Evolutionary conservation across 1,140 invertebrate genomes (phyloP).

Genomic region (Musca vetustissima): DNA sequence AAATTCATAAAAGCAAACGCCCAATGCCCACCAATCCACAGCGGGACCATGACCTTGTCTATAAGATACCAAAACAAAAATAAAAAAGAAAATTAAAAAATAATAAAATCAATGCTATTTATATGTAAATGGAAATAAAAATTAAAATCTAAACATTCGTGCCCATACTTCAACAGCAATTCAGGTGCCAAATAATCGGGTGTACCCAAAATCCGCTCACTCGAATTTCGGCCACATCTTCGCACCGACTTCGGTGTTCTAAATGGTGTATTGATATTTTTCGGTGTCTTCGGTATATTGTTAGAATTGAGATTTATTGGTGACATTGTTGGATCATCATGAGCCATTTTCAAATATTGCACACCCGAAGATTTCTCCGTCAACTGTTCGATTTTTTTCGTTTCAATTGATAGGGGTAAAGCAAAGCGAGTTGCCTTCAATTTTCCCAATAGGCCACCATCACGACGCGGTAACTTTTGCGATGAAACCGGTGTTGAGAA

Average conservation of each 20-base stretch:
- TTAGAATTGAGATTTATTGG: slow-evolving; percentile 54
- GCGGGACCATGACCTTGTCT: slow-evolving; percentile 77
- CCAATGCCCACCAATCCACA: slow-evolving; percentile 96
- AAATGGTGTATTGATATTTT: slow-evolving; percentile 71
- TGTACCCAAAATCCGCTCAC: slow-evolving; percentile 85
- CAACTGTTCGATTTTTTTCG: slow-evolving; percentile 38
- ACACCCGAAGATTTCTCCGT: slow-evolving; percentile 40
- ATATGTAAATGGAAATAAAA: too few species aligned
- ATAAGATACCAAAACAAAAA: slow-evolving; percentile 34
- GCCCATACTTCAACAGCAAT: slow-evolving; percentile 69
- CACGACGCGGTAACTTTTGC: slow-evolving; percentile 58
- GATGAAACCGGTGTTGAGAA: slow-evolving; percentile 76
- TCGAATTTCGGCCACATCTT: slow-evolving; percentile 63
- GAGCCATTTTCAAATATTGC: slow-evolving; percentile 49
- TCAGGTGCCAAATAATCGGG: slow-evolving; percentile 96
- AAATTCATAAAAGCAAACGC: slow-evolving; percentile 95
- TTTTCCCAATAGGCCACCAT: slow-evolving; percentile 55
- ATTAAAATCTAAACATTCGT: too few species aligned
- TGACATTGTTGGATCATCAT: slow-evolving; percentile 58
- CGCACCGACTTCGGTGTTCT: slow-evolving; percentile 87
- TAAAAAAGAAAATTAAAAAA: slow-evolving; percentile 1
- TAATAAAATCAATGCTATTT: too few species aligned
- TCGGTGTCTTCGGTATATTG: slow-evolving; percentile 56
- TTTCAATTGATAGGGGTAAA: slow-evolving; percentile 46
- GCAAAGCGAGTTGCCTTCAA: slow-evolving; percentile 51